phyloP scores from a whole-genome alignment of 2,797 vertebrate species.

The Neostethus bicornis region DNA sequence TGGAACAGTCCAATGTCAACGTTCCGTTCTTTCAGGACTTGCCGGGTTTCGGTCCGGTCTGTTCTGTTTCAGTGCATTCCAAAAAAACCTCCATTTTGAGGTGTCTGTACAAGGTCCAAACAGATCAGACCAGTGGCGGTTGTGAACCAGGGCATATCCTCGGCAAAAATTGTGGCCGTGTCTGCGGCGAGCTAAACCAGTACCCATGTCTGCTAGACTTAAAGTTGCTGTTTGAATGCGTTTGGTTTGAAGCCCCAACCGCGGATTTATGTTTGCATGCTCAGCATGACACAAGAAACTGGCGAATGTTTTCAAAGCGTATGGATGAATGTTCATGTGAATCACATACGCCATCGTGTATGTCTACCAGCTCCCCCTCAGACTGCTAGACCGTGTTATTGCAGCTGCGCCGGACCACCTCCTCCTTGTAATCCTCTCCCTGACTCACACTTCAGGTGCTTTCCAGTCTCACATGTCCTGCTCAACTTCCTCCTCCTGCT shows the following conservation, averaged over 20 bases:
- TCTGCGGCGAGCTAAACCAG: constrained; percentile 64
- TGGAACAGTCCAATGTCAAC: too few species aligned
- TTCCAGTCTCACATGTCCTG: constrained; percentile 52
- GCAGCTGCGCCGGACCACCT: constrained; percentile 64
- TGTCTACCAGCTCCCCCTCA: constrained; percentile 52
- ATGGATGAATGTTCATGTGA: constrained; percentile 28
- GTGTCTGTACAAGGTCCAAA: constrained; percentile 49
- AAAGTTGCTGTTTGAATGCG: background rate
- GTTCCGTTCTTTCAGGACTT: constrained; percentile 4
- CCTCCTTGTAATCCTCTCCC: constrained; percentile 37
- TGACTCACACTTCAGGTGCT: constrained; percentile 74
- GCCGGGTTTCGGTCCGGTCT: constrained; percentile 12
- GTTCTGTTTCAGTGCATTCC: constrained; percentile 8
- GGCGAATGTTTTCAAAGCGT: constrained; percentile 34
- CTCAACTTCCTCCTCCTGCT: constrained; percentile 32
- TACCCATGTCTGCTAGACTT: constrained; percentile 31
- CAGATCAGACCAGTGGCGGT: constrained; percentile 53
- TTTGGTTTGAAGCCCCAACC: constrained; percentile 16
- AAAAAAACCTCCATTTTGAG: constrained; percentile 30
- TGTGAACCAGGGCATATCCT: constrained; percentile 54
- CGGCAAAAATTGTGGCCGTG: constrained; percentile 41
- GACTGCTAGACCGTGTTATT: constrained; percentile 70
- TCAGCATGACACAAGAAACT: constrained; percentile 32
- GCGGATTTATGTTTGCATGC: constrained; percentile 40
- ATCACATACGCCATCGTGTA: constrained; percentile 12